Evolutionary conservation across 2,113 vertebrate genomes (phyloP).

Genomic region (Orientallactaga bullata): DNA sequence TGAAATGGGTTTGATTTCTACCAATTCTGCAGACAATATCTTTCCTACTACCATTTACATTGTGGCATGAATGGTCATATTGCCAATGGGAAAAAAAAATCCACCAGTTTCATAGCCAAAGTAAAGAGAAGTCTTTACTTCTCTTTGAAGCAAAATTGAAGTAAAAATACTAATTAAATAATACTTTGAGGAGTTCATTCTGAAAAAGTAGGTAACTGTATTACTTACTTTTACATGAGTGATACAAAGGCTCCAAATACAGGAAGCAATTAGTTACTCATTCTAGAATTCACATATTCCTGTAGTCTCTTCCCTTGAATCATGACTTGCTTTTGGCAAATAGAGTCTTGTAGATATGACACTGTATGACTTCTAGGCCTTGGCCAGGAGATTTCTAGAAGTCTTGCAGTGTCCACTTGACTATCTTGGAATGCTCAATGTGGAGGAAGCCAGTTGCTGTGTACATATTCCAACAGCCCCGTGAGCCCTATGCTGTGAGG

Average conservation of each 20-base stretch:
- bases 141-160: neutral
- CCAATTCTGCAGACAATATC: neutral
- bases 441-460: neutral
- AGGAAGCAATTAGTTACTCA: neutral
- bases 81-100: neutral
- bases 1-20: neutral
- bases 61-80: neutral
- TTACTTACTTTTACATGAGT: neutral
- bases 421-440: neutral
- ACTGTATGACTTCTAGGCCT: neutral
- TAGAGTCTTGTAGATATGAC: neutral
- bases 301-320: neutral
- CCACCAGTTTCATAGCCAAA: neutral
- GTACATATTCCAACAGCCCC: neutral
- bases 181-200: neutral
- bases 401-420: neutral
- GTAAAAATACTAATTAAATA: neutral
- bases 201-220: neutral
- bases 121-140: neutral
- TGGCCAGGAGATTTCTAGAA: constrained; percentile 12
- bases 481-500: neutral
- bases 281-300: neutral
- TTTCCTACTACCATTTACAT: neutral
- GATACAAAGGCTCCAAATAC: neutral
- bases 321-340: neutral